Conservation (phyloP, 2,888 invertebrate species). For the Dusona sp. region DNA sequence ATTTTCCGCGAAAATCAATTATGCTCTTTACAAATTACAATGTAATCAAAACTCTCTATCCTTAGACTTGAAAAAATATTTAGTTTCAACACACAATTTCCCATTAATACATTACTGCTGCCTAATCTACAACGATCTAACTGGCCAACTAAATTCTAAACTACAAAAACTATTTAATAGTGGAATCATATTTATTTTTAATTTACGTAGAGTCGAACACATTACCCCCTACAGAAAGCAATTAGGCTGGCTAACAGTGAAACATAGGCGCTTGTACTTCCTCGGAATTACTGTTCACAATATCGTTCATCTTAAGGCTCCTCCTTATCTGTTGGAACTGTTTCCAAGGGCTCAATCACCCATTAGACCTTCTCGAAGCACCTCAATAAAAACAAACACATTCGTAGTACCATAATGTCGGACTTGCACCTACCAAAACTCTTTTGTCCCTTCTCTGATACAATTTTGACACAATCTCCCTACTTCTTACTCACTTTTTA, state of each 20-base stretch:
- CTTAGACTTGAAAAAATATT: background rate
- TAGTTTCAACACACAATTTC: constrained; percentile 16
- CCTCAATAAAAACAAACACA: no score
- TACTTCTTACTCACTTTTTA: no score
- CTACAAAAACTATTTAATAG: constrained; percentile 42
- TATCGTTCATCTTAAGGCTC: background rate
- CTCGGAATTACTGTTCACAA: background rate
- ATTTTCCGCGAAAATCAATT: no score
- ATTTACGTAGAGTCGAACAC: no score
- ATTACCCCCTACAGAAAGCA: no score
- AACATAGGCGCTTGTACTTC: constrained; percentile 23
- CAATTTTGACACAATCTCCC: background rate
- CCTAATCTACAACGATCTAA: constrained; percentile 37
- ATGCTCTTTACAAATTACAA: background rate
- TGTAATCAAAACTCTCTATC: constrained; percentile 37
- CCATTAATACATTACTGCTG: constrained; percentile 48
- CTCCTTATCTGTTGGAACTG: constrained; percentile 8
- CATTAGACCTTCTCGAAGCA: no score
- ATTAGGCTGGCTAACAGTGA: no score
- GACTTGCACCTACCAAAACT: no score
- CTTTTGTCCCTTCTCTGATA: no score
- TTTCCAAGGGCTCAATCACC: background rate
- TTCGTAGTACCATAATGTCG: no score
- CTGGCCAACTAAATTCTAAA: no score
- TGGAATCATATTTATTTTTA: constrained; percentile 44